Evolutionary conservation across 2,888 invertebrate species (phyloP), one percentile per base, ranked within the genome.

Genomic region (Xylocampa areola): DNA sequence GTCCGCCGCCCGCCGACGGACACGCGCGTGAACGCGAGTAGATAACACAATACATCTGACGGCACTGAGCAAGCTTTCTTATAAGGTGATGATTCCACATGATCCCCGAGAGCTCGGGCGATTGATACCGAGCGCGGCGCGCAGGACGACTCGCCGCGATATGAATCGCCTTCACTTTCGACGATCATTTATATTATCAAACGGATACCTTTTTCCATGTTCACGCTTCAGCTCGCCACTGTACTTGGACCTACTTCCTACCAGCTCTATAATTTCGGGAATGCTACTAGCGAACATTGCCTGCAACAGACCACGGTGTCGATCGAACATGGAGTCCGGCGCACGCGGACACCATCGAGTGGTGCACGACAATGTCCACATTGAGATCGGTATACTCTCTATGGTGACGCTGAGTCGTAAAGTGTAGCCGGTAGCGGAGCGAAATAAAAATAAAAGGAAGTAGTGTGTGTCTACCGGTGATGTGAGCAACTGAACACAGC

Each of bases 231-330:
- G 99, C 95, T 98, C 98, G 94, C 99, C 99, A 95, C 98, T 98
- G 96, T 99, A 99, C 96, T 99, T 99, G 96, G 98, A 98, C 95
- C 99, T 97, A 96, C 98, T 98, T 95, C 99, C 98, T 96, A 99
- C 97, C 95, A 99, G 98, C 96, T 99, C 99, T 95, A 98, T 98
- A 95, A 99, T 99, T 97, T 99, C 99, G 94, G 99, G 99, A 95
- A 99, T 98, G 96, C 98, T 98, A 97, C 98, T 98, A 96, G 99
- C 99, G 97, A 99, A 99, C 97, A 99, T 98, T 95, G 99, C 99
- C 98, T 98, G 97, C 95, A 97, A 96, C 96, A 95, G 96, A 95
- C 94, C 94, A 93, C 89, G 93, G 94, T 90, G 94, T 88, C 90
- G 91, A 85, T 91, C 89, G 91, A 82, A 86, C 80, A 85, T 82